These are phyloP conservation scores for Zophobas morio DNA, from an alignment of 1,140 invertebrate genomes.

Conservation along the genomic window DNA sequence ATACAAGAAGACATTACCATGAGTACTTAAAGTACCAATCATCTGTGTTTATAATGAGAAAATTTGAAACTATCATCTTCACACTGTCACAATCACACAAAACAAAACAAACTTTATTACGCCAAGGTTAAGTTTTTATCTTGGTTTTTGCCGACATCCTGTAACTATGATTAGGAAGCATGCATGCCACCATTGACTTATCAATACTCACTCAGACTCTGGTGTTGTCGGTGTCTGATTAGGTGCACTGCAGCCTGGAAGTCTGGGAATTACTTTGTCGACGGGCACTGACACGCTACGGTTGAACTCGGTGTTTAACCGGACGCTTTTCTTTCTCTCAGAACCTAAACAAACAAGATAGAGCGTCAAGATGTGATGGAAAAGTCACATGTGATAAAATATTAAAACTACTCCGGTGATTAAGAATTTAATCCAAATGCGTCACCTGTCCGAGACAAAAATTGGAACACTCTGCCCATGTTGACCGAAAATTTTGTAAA, in stretches of 20 bases:
- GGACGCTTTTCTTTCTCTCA: slow-evolving; percentile 64
- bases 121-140: slow-evolving; percentile 39
- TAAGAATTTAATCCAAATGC: neutral
- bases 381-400: slow-evolving; percentile 90
- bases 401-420: slow-evolving; percentile 84
- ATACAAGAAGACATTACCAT: slow-evolving; percentile 55
- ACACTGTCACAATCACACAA: slow-evolving; percentile 13
- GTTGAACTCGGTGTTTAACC: slow-evolving; percentile 78
- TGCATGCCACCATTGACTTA: slow-evolving; percentile 5
- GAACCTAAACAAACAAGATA: slow-evolving; percentile 59
- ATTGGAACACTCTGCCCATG: neutral
- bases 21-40: slow-evolving; percentile 60
- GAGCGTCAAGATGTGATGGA: too few species aligned
- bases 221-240: slow-evolving; percentile 76
- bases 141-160: slow-evolving; percentile 42
- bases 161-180: slow-evolving; percentile 31
- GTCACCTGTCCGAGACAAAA: neutral
- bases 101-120: slow-evolving; percentile 32
- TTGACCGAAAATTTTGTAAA: neutral
- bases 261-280: slow-evolving; percentile 71
- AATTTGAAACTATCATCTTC: slow-evolving; percentile 53
- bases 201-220: slow-evolving; percentile 69
- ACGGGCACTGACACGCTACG: slow-evolving; percentile 90
- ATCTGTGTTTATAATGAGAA: slow-evolving; percentile 53
- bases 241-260: slow-evolving; percentile 61